Conservation (phyloP, 1,140 invertebrate genomes). For the Onthophagus taurus region DNA sequence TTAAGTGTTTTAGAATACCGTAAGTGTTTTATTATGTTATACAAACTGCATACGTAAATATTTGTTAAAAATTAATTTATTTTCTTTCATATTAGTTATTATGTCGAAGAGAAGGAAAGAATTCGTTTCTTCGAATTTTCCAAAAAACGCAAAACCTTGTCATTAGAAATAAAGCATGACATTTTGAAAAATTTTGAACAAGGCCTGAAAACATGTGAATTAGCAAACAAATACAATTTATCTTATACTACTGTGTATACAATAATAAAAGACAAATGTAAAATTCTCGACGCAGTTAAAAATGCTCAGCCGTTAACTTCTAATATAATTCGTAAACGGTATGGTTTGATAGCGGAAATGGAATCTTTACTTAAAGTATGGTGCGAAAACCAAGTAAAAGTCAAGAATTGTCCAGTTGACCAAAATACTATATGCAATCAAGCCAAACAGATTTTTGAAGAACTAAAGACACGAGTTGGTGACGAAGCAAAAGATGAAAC, state of each 20-base stretch:
- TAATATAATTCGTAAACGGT: slow-evolving; percentile 14
- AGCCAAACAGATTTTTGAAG: slow-evolving; percentile 4
- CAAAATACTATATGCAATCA: slow-evolving; percentile 15
- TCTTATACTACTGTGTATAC: slow-evolving; percentile 34
- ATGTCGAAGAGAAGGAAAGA: too few relatives aligned
- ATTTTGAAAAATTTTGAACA: not conserved
- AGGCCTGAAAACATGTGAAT: not conserved
- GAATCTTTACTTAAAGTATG: slow-evolving; percentile 23
- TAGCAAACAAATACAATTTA: slow-evolving; percentile 10
- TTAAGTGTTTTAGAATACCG: too few relatives aligned
- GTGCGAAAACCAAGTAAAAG: slow-evolving; percentile 21
- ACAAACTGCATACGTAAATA: too few relatives aligned
- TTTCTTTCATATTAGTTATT: too few relatives aligned
- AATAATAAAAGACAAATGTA: slow-evolving; percentile 23
- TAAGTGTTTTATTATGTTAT: too few relatives aligned
- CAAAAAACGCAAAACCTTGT: slow-evolving; percentile 1
- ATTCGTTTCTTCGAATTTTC: too few relatives aligned
- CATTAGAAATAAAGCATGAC: slow-evolving; percentile 1
- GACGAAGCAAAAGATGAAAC: slow-evolving; percentile 10
- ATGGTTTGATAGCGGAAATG: slow-evolving; percentile 25
- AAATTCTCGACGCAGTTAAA: slow-evolving; percentile 19
- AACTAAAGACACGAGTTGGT: not conserved
- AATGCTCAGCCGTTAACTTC: slow-evolving; percentile 7
- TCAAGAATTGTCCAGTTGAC: slow-evolving; percentile 4
- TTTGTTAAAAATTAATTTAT: too few relatives aligned